Conservation (phyloP, 2,113 vertebrate species). For the Toxostoma redivivum region DNA sequence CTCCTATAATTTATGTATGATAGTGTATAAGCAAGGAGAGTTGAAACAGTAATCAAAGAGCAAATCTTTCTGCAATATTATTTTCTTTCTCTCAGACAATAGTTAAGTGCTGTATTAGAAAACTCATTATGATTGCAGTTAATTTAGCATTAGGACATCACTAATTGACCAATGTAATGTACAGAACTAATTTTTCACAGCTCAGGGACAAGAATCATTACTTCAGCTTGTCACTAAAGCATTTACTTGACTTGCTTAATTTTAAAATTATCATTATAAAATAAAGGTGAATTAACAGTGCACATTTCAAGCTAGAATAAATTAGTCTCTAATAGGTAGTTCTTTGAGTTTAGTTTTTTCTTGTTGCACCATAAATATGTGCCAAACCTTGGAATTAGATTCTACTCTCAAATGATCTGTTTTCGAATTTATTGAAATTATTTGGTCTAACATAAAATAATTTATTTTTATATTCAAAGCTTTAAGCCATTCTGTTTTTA, state of each 20-base stretch:
- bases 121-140: slow-evolving; percentile 49
- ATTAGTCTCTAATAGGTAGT: slow-evolving; percentile 36
- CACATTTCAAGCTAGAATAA: background rate
- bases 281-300: slow-evolving; percentile 44
- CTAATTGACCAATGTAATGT: slow-evolving; percentile 63
- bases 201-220: slow-evolving; percentile 57
- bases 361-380: background rate
- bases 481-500: background rate
- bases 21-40: background rate
- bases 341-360: slow-evolving; percentile 7
- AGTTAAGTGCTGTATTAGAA: slow-evolving; percentile 28
- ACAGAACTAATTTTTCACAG: slow-evolving; percentile 51
- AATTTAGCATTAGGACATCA: slow-evolving; percentile 38
- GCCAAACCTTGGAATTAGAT: background rate
- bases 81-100: background rate
- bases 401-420: background rate
- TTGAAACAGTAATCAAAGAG: background rate
- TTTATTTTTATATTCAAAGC: background rate
- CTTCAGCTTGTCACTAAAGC: slow-evolving; percentile 58
- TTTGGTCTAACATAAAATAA: background rate
- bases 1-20: background rate
- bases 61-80: background rate
- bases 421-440: background rate
- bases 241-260: slow-evolving; percentile 65
- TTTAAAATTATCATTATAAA: slow-evolving; percentile 65